Evolutionary conservation across 2,888 invertebrate species (phyloP).

Genomic region (Coenonympha glycerion): DNA sequence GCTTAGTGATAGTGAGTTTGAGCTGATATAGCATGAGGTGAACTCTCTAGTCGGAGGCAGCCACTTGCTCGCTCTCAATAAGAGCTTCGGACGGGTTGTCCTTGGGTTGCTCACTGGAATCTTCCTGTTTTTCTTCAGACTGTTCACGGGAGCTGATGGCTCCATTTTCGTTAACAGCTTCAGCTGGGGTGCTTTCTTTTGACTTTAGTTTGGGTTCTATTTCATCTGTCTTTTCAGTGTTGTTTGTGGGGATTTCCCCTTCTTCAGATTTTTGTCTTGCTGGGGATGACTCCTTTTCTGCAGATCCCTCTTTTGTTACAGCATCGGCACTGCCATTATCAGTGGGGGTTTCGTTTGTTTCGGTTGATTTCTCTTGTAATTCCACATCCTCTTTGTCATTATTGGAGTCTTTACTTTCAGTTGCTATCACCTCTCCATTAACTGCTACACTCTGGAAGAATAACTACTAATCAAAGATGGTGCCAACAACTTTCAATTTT

Average conservation of each 20-base stretch:
- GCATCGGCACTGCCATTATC: constrained; percentile 23
- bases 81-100: constrained; percentile 61
- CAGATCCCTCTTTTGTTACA: constrained; percentile 31
- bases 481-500: no score
- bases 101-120: constrained; percentile 46
- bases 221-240: constrained; percentile 40
- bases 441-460: constrained; percentile 30
- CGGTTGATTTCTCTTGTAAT: constrained; percentile 27
- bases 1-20: constrained; percentile 69
- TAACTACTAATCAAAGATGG: background rate
- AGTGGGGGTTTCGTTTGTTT: constrained; percentile 29
- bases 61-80: constrained; percentile 62
- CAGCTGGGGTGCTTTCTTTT: constrained; percentile 52
- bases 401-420: constrained; percentile 43
- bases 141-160: constrained; percentile 62
- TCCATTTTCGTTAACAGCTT: constrained; percentile 61
- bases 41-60: constrained; percentile 54
- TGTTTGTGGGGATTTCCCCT: constrained; percentile 30
- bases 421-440: constrained; percentile 52
- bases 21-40: constrained; percentile 59
- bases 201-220: constrained; percentile 42
- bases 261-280: constrained; percentile 49
- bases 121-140: constrained; percentile 53
- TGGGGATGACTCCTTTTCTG: constrained; percentile 34
- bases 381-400: constrained; percentile 41